phyloP scores from a whole-genome alignment of 1,140 invertebrate species.

The Drosophila burlai region DNA sequence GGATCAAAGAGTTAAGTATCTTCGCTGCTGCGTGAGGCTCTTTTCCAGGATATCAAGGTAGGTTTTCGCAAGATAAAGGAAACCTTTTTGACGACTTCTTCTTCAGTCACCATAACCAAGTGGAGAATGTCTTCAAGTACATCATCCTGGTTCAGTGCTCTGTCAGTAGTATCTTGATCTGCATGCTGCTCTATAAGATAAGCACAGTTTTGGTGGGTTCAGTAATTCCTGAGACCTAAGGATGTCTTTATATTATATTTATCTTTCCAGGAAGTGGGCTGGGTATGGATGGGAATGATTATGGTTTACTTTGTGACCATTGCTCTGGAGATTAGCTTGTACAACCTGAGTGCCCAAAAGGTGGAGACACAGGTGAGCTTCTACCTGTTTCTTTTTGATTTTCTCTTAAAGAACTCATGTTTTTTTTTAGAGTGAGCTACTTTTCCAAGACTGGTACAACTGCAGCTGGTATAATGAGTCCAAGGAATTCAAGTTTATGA shows the following conservation, averaged over 20 bases:
- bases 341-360: constrained; percentile 66
- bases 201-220: constrained; percentile 61
- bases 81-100: neutral
- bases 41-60: constrained; percentile 63
- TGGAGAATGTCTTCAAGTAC: constrained; percentile 68
- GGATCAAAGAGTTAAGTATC: constrained; percentile 36
- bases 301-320: constrained; percentile 72
- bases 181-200: constrained; percentile 75
- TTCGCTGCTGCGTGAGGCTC: constrained; percentile 62
- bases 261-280: constrained; percentile 50
- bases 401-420: neutral
- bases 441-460: constrained; percentile 67
- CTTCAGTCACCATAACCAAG: constrained; percentile 58
- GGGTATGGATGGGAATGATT: constrained; percentile 70
- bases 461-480: constrained; percentile 72
- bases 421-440: constrained; percentile 54
- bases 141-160: constrained; percentile 69
- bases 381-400: neutral
- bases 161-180: constrained; percentile 68
- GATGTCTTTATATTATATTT: neutral
- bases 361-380: constrained; percentile 57
- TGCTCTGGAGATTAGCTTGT: constrained; percentile 64
- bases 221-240: neutral
- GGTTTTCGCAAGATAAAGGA: no score
- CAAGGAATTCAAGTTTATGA: constrained; percentile 65